Conservation (phyloP, 2,113 vertebrate genomes). For the Scomber colias region DNA sequence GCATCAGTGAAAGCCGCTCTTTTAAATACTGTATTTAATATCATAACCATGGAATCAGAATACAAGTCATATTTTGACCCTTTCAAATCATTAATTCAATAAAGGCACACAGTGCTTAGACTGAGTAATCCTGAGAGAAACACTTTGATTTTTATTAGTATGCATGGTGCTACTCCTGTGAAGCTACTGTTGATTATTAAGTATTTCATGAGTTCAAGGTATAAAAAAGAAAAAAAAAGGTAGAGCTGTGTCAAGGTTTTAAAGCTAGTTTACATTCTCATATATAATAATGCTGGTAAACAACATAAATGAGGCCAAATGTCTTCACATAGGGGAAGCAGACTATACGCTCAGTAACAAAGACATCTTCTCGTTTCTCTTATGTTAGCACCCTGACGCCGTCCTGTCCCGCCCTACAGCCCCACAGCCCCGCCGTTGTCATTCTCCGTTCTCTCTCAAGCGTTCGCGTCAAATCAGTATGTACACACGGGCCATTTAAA, state of each 20-base stretch:
- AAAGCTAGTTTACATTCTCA: not conserved
- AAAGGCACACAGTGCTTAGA: slow-evolving; percentile 42
- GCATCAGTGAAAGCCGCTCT: slow-evolving; percentile 13
- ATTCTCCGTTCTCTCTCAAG: slow-evolving; percentile 58
- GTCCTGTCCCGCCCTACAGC: slow-evolving; percentile 12
- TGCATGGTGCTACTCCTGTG: slow-evolving; percentile 36
- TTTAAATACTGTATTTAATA: slow-evolving; percentile 27
- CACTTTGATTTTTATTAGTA: slow-evolving; percentile 62
- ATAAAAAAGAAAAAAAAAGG: slow-evolving; percentile 16
- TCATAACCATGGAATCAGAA: slow-evolving; percentile 26
- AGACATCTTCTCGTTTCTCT: slow-evolving; percentile 1
- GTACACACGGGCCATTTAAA: slow-evolving; percentile 75
- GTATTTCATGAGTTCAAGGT: slow-evolving; percentile 21
- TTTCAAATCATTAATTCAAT: slow-evolving; percentile 62
- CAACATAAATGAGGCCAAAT: not conserved
- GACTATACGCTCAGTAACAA: not conserved
- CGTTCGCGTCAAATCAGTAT: slow-evolving; percentile 72
- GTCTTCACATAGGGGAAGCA: slow-evolving; percentile 1
- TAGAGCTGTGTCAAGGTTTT: slow-evolving; percentile 5
- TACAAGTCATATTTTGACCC: slow-evolving; percentile 37
- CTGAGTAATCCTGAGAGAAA: slow-evolving; percentile 51
- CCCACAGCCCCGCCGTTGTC: slow-evolving; percentile 35
- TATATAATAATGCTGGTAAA: not conserved
- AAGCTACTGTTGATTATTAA: slow-evolving; percentile 47
- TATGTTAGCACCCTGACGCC: not conserved